Percentiles rank a stretch among this genome's conserved stretches.
Evolutionary conservation across 2,113 vertebrate genomes (phyloP).

Genomic region (Mustelus asterias): DNA sequence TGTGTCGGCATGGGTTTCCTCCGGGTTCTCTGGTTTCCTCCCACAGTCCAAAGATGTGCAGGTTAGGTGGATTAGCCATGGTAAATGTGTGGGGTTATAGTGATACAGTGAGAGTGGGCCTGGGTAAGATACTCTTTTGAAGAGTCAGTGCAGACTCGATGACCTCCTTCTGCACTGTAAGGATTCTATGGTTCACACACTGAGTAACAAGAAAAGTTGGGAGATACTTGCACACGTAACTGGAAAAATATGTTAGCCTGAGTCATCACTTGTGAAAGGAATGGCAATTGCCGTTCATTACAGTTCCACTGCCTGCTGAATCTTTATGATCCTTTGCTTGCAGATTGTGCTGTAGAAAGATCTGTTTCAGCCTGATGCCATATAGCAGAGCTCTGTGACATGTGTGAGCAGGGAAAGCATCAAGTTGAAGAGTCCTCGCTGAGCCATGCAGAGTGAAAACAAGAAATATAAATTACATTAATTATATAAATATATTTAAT

Average conservation of each 20-base stretch:
- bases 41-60: too few species aligned
- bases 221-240: neutral
- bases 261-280: neutral
- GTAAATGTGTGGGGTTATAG: too few species aligned
- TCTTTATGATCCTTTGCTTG: neutral
- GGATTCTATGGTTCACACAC: neutral
- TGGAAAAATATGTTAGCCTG: neutral
- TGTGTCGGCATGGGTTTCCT: too few species aligned
- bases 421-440: neutral
- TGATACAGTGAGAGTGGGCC: too few species aligned
- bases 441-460: neutral
- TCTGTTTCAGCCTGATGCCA: neutral
- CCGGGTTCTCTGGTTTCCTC: too few species aligned
- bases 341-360: neutral
- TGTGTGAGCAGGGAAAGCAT: neutral
- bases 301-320: neutral
- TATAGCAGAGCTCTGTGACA: neutral
- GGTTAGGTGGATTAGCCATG: too few species aligned
- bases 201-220: neutral
- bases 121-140: too few species aligned
- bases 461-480: neutral
- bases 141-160: too few species aligned
- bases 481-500: too few species aligned
- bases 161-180: too few species aligned
- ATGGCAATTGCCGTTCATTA: neutral